Percentiles rank a stretch among this genome's conserved stretches.
These are phyloP conservation scores for Odontothrips loti DNA, from an alignment of 2,888 invertebrate genomes.

Conservation along the genomic window DNA sequence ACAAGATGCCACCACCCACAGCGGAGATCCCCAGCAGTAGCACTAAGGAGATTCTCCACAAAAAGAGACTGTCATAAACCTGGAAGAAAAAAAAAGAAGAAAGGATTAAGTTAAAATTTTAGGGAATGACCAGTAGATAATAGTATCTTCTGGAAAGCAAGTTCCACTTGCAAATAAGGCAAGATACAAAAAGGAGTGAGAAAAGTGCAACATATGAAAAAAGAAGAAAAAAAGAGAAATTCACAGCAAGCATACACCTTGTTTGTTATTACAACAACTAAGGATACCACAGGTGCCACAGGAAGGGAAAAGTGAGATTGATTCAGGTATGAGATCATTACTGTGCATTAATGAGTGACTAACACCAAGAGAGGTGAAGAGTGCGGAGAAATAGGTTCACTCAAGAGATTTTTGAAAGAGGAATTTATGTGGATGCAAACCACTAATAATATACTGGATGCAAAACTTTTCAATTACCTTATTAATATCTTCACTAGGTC, in stretches of 20 bases:
- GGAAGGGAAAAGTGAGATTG: no score
- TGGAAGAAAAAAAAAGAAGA: conserved; percentile 44
- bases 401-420: no score
- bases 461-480: conserved; percentile 48
- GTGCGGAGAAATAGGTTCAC: no score
- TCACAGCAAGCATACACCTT: no score
- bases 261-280: no score
- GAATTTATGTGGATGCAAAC: background rate
- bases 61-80: conserved; percentile 53
- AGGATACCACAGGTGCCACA: no score
- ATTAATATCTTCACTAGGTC: conserved; percentile 43
- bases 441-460: no score
- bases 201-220: no score
- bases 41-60: conserved; percentile 52
- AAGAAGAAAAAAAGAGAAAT: no score
- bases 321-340: no score
- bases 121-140: background rate
- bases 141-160: background rate
- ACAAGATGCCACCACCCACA: conserved; percentile 48
- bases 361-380: no score
- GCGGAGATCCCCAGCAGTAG: conserved; percentile 49
- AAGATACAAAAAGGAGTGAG: background rate
- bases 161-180: conserved; percentile 20
- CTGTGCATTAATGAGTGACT: no score
- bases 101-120: conserved; percentile 29